Conservation (phyloP, 2,888 invertebrate species). For the Alloscopus bannaensis region DNA sequence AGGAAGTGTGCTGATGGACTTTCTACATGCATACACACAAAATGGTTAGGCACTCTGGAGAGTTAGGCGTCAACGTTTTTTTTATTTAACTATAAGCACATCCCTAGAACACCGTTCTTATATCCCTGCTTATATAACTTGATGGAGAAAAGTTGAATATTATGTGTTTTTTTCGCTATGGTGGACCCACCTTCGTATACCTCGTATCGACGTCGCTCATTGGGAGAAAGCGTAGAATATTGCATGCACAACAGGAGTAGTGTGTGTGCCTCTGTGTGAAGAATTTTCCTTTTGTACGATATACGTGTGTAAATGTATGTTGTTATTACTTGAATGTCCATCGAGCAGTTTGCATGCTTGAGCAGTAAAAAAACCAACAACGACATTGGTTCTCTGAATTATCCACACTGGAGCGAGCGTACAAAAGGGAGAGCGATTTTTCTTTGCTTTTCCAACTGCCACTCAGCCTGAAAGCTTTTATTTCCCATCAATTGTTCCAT, state of each 20-base stretch:
- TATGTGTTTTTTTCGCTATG: conserved; percentile 11
- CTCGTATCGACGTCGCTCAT: no score
- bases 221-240: no score
- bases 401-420: conserved; percentile 18
- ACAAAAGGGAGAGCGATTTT: conserved; percentile 32
- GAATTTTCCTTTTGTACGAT: no score
- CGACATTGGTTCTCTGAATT: conserved; percentile 53
- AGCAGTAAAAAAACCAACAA: conserved; percentile 42
- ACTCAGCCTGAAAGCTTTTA: conserved; percentile 59
- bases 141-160: conserved; percentile 7
- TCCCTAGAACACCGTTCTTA: no score
- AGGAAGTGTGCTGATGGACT: conserved; percentile 17
- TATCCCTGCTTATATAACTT: no score
- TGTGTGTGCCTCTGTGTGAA: no score
- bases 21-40: not conserved
- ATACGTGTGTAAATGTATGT: no score
- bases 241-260: no score
- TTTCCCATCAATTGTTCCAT: conserved; percentile 63
- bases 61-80: no score
- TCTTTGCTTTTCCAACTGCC: conserved; percentile 27
- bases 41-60: not conserved
- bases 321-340: conserved; percentile 20
- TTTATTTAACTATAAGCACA: no score
- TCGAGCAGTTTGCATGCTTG: conserved; percentile 20
- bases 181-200: no score